Evolutionary conservation across 2,113 vertebrate species (phyloP), one percentile per base, ranked within the genome.

Genomic region (Scalopus aquaticus): DNA sequence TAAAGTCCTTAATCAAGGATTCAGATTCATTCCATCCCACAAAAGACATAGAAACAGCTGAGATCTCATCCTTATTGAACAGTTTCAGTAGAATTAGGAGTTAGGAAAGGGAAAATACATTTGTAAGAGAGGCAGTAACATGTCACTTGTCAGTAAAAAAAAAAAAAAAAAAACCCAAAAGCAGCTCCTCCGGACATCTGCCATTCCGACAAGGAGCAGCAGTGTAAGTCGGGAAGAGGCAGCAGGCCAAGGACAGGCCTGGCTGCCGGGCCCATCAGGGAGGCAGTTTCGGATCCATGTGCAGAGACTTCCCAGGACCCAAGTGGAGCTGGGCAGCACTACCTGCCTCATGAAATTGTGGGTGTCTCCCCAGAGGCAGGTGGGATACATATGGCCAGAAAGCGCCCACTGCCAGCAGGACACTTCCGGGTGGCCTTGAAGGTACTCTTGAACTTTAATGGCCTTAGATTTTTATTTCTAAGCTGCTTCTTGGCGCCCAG

Each of bases 381-480:
- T n/a, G 62, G 39, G 56, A 11, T 8, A 13, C 42, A 20, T 26
- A 3, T 2, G 42, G 56, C 32, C 37, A 13, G 49, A 70, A 74
- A 19, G 26, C 12, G 24, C 58, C 28, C 56, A 6, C 20, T 24
- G 76, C 35, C 32, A 37, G 39, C 16, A 46, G 35, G 26, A 17
- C 5, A 2, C 65, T 32, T 16, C 86, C 46, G 72, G 39, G 22
- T 30, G 2, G 13, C n/a, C 42, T 64, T 19, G 42, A n/a, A 83
- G 39, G 46, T 77, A 19, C 37, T 93, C 76, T 46, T 12, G 46
- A 88, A 60, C 32, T 44, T 37, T 28, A 62, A 54, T 77, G 26
- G 65, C 60, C 39, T 76, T 60, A 54, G 39, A 22, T 76, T 87
- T 94, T 94, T 91, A 54, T 95, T 76, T 89, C 69, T 89, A 37